Conservation (phyloP, 2,888 invertebrate species). For the Icerya purchasi region DNA sequence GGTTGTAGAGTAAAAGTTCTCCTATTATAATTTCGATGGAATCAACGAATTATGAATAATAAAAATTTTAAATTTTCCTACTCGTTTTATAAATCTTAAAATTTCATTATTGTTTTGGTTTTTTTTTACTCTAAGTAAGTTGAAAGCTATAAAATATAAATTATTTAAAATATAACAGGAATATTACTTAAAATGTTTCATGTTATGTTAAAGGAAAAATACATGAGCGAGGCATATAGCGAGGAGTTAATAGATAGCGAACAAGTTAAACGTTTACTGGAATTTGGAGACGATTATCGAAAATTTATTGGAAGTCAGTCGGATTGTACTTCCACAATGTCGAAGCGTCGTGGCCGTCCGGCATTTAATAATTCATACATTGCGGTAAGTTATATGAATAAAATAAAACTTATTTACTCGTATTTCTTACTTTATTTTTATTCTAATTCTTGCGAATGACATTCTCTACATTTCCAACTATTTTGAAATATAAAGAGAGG, state of each 20-base stretch:
- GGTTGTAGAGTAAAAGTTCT: no score
- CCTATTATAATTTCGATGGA: no score
- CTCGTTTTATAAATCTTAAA: no score
- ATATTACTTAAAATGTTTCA: no score
- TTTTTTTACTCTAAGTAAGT: no score
- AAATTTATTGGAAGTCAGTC: conserved; percentile 72
- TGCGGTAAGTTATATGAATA: conserved; percentile 10
- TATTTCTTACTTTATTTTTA: background rate
- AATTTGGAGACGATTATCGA: conserved; percentile 78
- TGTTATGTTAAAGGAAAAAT: conserved; percentile 85
- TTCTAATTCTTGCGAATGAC: background rate
- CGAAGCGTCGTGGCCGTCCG: conserved; percentile 9
- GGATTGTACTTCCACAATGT: conserved; percentile 46
- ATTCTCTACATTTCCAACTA: no score
- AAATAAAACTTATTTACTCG: background rate
- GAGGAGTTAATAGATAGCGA: conserved; percentile 66
- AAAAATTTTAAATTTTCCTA: no score
- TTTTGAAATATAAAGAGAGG: no score
- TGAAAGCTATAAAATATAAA: no score
- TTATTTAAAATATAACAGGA: no score
- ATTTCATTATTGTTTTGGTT: no score
- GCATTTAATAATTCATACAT: background rate
- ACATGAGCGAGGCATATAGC: conserved; percentile 74
- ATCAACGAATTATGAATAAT: no score
- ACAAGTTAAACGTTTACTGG: conserved; percentile 54